A percentile compares a stretch with the other conserved stretches of the same genome.
These are phyloP conservation scores for Raja brachyura DNA, from an alignment of 2,113 vertebrate species.

Conservation along the genomic window DNA sequence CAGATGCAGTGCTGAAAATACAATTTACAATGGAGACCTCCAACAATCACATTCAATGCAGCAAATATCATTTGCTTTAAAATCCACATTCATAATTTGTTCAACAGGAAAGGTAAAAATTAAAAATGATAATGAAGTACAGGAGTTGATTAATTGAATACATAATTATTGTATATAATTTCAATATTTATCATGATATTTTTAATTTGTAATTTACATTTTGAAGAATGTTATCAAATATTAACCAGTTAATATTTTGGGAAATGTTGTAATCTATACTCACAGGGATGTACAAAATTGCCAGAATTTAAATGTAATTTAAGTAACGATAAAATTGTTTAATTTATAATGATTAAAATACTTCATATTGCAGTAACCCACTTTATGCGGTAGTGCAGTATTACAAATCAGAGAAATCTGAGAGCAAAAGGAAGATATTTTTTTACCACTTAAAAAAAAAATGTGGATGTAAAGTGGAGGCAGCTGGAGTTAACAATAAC, in stretches of 20 bases:
- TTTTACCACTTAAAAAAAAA: not conserved
- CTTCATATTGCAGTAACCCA: not conserved
- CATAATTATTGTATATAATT: not conserved
- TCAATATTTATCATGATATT: not conserved
- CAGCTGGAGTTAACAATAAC: not conserved
- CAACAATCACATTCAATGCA: not conserved
- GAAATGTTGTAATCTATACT: not conserved
- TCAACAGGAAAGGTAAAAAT: not conserved
- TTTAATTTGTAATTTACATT: not conserved
- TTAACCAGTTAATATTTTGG: not conserved
- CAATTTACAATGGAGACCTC: not conserved
- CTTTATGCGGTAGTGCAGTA: not conserved
- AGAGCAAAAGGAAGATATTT: not conserved
- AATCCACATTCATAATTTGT: not conserved
- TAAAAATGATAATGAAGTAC: not conserved
- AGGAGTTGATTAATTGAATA: not conserved
- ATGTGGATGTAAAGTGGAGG: not conserved
- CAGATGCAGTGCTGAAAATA: not conserved
- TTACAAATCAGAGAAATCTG: not conserved
- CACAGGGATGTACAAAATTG: not conserved
- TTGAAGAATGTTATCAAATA: not conserved
- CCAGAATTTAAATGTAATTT: slow-evolving; percentile 13
- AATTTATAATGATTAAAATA: slow-evolving; percentile 5
- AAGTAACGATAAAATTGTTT: slow-evolving; percentile 7
- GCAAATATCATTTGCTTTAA: not conserved